phyloP scores from a whole-genome alignment of 2,797 vertebrate species.

The Myotis findleyi region DNA sequence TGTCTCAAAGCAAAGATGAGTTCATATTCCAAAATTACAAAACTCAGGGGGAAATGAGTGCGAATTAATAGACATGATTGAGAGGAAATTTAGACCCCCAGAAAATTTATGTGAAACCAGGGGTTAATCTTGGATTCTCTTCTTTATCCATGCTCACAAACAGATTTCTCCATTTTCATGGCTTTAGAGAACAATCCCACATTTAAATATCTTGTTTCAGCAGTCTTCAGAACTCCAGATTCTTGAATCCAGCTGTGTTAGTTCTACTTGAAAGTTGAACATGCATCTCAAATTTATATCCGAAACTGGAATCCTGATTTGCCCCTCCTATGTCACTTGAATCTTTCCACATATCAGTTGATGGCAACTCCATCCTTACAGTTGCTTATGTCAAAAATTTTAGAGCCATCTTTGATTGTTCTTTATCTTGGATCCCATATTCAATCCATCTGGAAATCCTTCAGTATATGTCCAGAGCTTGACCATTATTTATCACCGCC shows the following conservation, averaged over 20 bases:
- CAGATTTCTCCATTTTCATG: background rate
- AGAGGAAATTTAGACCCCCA: background rate
- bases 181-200: background rate
- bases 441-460: background rate
- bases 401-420: background rate
- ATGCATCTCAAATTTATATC: background rate
- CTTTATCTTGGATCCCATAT: background rate
- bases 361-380: background rate
- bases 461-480: background rate
- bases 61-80: background rate
- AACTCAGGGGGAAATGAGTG: background rate
- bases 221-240: background rate
- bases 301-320: background rate
- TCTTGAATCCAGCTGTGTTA: background rate
- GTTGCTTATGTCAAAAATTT: background rate
- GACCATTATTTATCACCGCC: background rate
- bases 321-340: background rate
- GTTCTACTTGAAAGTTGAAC: background rate
- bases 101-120: background rate
- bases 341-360: background rate
- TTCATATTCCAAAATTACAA: background rate
- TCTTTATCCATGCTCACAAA: background rate
- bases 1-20: background rate
- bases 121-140: background rate
- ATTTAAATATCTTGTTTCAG: background rate